Evolutionary conservation across 92 coral and sea anemone genomes (phyloP).

Genomic region (Ricordea florida): DNA sequence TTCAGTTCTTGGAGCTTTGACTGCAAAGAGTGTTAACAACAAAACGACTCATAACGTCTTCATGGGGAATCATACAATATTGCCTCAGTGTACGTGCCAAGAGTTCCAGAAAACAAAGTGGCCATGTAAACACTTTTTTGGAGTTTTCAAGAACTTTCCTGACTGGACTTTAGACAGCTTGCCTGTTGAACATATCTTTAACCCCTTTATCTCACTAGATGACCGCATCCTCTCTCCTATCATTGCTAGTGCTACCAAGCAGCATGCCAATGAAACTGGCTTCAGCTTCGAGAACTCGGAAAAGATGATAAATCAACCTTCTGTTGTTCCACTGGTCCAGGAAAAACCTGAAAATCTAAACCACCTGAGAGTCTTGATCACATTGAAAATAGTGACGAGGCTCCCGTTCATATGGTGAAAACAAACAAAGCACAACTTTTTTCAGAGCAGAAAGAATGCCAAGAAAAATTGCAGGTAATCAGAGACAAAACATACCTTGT

Average conservation of each 20-base stretch:
- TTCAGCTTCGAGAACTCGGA: not conserved
- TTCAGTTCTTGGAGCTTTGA: not conserved
- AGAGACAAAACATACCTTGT: conserved; percentile 30
- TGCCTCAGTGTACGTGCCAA: conserved; percentile 36
- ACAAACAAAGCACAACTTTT: not conserved
- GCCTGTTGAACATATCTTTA: not conserved
- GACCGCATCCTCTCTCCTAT: not conserved
- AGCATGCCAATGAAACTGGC: not conserved
- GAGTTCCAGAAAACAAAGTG: conserved; percentile 35
- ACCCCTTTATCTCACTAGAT: conserved; percentile 39
- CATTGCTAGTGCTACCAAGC: not conserved
- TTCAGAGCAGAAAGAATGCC: conserved; percentile 5
- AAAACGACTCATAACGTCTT: conserved; percentile 22
- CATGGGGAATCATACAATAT: conserved; percentile 15
- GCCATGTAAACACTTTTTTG: conserved; percentile 40
- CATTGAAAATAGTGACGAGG: not conserved
- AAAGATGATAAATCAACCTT: not conserved
- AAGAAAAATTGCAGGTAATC: conserved; percentile 20
- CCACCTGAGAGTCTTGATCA: conserved; percentile 1
- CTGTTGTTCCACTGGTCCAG: not conserved
- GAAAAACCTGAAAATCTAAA: not conserved
- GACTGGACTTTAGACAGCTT: conserved; percentile 33
- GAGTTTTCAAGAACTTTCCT: conserved; percentile 23
- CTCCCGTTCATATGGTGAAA: too few relatives aligned
- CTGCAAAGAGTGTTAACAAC: not conserved